These are phyloP conservation scores for Kuschelorhynchus macadamiae DNA, from an alignment of 2,888 invertebrate genomes.

Conservation along the genomic window DNA sequence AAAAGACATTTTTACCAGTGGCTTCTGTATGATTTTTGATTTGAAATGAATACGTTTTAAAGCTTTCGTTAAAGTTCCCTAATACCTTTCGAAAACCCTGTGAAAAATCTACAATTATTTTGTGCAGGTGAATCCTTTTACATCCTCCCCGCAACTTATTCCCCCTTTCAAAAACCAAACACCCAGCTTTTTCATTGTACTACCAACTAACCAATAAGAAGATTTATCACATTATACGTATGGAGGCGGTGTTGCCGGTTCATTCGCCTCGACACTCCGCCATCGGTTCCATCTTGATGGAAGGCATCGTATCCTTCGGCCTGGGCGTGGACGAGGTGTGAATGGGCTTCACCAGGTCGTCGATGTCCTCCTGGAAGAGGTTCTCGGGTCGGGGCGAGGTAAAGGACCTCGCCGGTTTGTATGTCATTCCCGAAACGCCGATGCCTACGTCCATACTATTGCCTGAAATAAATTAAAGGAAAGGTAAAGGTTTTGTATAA, in stretches of 20 bases:
- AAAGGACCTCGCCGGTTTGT: slow-evolving; percentile 76
- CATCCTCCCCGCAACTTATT: too few relatives aligned
- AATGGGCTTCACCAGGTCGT: slow-evolving; percentile 76
- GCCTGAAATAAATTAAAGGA: slow-evolving; percentile 57
- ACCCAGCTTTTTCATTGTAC: slow-evolving; percentile 45
- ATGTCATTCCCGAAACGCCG: slow-evolving; percentile 76
- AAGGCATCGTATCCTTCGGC: slow-evolving; percentile 71
- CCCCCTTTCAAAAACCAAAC: too few relatives aligned
- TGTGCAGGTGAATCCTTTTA: too few relatives aligned
- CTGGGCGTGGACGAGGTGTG: slow-evolving; percentile 65
- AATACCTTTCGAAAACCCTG: too few relatives aligned
- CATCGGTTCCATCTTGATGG: slow-evolving; percentile 80
- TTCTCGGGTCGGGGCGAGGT: slow-evolving; percentile 75
- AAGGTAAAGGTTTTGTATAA: too few relatives aligned
- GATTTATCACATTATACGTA: slow-evolving; percentile 65
- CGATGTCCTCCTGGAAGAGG: slow-evolving; percentile 76
- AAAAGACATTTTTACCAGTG: too few relatives aligned
- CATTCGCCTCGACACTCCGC: slow-evolving; percentile 74
- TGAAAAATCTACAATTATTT: too few relatives aligned
- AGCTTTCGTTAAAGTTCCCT: too few relatives aligned
- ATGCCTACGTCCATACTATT: slow-evolving; percentile 73
- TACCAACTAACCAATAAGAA: slow-evolving; percentile 64
- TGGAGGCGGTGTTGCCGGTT: slow-evolving; percentile 12
- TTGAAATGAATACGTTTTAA: too few relatives aligned
- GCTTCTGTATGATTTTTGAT: too few relatives aligned